Conservation (phyloP, 2,113 vertebrate genomes). For the Mesembrinibis cayennensis region DNA sequence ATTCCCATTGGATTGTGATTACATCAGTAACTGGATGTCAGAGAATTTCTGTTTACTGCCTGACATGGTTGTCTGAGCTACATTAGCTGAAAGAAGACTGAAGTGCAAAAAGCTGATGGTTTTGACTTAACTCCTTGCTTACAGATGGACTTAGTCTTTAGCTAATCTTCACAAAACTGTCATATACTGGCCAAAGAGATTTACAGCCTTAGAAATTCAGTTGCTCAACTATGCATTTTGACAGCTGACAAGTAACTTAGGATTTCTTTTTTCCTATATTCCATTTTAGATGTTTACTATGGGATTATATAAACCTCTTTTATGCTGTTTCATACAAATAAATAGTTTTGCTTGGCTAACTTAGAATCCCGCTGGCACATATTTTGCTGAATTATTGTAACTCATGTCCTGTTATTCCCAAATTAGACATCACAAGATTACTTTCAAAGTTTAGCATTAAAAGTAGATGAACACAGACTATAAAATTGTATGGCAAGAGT, state of each 20-base stretch:
- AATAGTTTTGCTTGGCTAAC: not conserved
- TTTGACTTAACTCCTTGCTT: not conserved
- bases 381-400: constrained; percentile 5
- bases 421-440: constrained; percentile 5
- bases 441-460: constrained; percentile 2
- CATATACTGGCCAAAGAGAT: not conserved
- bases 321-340: constrained; percentile 6
- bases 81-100: not conserved
- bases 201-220: not conserved
- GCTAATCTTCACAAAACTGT: not conserved
- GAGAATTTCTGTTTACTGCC: not conserved
- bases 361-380: not conserved
- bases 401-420: not conserved
- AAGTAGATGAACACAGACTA: not conserved
- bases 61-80: not conserved
- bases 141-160: not conserved
- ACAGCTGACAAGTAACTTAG: not conserved
- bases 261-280: not conserved
- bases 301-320: not conserved
- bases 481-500: not conserved
- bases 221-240: not conserved
- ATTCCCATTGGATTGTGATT: not conserved
- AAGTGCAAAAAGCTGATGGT: not conserved
- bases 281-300: not conserved
- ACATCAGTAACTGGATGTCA: not conserved